Conservation (phyloP, 2,113 vertebrate species). For the Cinclus mexicanus region DNA sequence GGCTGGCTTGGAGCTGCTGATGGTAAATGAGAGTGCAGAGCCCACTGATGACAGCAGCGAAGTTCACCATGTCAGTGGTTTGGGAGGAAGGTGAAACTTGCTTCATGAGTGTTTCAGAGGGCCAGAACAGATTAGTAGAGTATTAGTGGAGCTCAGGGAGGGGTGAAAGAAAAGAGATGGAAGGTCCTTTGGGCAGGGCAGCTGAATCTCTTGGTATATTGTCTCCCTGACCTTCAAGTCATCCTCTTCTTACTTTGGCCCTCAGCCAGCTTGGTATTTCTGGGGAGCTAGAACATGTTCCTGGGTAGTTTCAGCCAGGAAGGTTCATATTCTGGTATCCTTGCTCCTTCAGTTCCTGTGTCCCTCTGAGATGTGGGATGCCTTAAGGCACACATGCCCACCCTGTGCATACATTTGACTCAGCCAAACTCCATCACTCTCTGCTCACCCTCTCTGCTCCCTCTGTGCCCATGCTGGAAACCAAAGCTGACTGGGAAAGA, state of each 20-base stretch:
- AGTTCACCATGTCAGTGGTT: not conserved
- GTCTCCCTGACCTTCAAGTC: not conserved
- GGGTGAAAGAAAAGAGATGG: not conserved
- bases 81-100: not conserved
- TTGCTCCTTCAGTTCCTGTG: not conserved
- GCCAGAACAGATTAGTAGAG: not conserved
- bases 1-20: not conserved
- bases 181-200: not conserved
- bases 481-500: not conserved
- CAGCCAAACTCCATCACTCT: not conserved
- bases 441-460: not conserved
- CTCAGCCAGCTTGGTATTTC: not conserved
- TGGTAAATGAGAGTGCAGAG: not conserved
- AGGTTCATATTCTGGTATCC: not conserved
- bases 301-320: not conserved
- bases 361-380: not conserved
- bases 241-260: not conserved
- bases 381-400: not conserved
- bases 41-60: not conserved
- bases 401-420: fast-evolving
- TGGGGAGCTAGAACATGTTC: not conserved
- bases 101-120: not conserved
- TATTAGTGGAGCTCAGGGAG: not conserved
- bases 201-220: not conserved
- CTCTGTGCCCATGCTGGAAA: not conserved